These are phyloP conservation scores for Ectropis grisescens DNA, from an alignment of 1,140 invertebrate species.

Conservation along the genomic window DNA sequence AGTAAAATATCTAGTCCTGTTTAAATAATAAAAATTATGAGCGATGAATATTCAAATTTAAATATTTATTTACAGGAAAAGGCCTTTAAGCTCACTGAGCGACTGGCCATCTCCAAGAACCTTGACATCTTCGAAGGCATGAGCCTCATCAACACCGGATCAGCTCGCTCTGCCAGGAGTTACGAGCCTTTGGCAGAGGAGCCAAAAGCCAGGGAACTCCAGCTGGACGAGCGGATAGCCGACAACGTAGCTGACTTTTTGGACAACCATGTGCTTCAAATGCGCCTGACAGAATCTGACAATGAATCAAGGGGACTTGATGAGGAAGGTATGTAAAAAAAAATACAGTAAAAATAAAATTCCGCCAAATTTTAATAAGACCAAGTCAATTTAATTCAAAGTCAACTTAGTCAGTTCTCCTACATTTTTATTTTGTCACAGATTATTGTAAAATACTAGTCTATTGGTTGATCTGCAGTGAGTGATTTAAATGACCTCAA, in stretches of 20 bases:
- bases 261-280: conserved; percentile 53
- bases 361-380: too few species aligned
- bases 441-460: too few species aligned
- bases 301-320: conserved; percentile 46
- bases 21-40: too few species aligned
- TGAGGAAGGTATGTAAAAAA: conserved; percentile 55
- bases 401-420: too few species aligned
- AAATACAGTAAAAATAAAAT: neutral
- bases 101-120: conserved; percentile 38
- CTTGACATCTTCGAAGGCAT: conserved; percentile 51
- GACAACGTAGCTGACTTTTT: conserved; percentile 56
- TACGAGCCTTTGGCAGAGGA: conserved; percentile 54
- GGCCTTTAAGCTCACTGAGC: conserved; percentile 49
- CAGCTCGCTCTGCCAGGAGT: conserved; percentile 47
- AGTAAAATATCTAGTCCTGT: too few species aligned
- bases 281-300: conserved; percentile 40
- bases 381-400: too few species aligned
- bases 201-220: conserved; percentile 49
- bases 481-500: too few species aligned
- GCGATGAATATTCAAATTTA: too few species aligned
- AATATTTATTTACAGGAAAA: conserved; percentile 58
- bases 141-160: conserved; percentile 49
- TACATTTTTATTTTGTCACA: too few species aligned
- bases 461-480: too few species aligned
- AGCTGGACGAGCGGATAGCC: conserved; percentile 53